Conservation (phyloP, 2,113 vertebrate genomes). For the Tragulus kanchil region DNA sequence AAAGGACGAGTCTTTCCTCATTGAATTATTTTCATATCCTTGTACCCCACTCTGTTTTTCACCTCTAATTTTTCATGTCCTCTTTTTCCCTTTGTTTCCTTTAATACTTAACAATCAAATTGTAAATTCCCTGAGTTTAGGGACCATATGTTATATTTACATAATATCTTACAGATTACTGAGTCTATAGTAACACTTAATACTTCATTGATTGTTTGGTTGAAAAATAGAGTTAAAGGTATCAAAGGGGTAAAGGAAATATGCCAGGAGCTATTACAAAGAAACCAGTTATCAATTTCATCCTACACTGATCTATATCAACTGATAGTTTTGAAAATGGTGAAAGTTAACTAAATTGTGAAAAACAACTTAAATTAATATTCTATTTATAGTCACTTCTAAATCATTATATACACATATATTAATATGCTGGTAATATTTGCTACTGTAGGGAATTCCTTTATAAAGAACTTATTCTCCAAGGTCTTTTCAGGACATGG, state of each 20-base stretch:
- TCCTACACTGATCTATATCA: not conserved
- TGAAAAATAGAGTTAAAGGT: not conserved
- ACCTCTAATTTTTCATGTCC: not conserved
- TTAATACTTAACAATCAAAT: not conserved
- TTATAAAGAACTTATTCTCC: not conserved
- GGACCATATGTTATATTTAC: not conserved
- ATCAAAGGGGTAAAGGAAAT: not conserved
- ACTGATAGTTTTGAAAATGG: not conserved
- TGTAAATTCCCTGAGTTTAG: not conserved
- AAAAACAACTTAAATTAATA: slow-evolving; percentile 21
- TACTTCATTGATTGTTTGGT: not conserved
- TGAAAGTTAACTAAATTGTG: slow-evolving; percentile 42
- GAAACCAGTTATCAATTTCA: not conserved
- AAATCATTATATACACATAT: not conserved
- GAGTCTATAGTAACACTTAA: not conserved
- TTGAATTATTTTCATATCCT: not conserved
- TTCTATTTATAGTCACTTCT: not conserved
- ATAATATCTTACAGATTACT: not conserved
- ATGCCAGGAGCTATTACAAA: not conserved
- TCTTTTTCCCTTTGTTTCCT: not conserved
- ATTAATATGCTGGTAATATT: not conserved
- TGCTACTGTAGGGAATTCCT: not conserved
- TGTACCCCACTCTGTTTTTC: not conserved
- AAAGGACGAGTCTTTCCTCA: not conserved
- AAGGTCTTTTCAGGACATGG: not conserved